Conservation (phyloP, 2,113 vertebrate species). For the Myotis davidii region DNA sequence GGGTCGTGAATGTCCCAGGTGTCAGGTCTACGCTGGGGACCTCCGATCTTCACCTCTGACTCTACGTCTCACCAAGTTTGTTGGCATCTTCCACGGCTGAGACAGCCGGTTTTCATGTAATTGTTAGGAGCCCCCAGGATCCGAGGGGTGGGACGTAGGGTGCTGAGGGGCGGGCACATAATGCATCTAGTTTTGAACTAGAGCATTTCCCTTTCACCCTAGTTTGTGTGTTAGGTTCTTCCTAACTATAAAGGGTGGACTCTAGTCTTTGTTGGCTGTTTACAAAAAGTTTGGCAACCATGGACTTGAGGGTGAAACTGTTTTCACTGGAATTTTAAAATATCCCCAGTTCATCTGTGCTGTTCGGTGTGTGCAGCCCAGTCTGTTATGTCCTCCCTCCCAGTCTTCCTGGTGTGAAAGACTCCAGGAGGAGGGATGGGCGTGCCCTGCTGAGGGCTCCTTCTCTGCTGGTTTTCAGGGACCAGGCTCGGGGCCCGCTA, state of each 20-base stretch:
- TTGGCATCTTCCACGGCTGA: background rate
- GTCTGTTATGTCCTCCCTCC: background rate
- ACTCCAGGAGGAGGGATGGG: background rate
- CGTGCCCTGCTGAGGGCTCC: background rate
- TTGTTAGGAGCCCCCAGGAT: background rate
- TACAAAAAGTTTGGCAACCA: background rate
- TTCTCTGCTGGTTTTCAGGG: background rate
- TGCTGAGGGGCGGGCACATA: fast-evolving
- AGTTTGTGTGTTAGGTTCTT: background rate
- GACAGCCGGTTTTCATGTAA: background rate
- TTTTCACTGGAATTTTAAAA: background rate
- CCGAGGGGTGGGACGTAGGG: fast-evolving
- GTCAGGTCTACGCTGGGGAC: background rate
- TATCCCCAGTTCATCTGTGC: background rate
- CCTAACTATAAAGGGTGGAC: no score
- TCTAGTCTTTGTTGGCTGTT: background rate
- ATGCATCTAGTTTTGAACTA: background rate
- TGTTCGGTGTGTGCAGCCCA: background rate
- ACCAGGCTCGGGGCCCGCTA: background rate
- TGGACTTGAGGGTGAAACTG: background rate
- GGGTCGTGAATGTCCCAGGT: background rate
- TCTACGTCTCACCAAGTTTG: background rate
- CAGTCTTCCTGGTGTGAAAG: background rate
- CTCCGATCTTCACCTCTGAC: background rate
- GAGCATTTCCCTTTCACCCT: background rate